Evolutionary conservation across 2,888 invertebrate genomes (phyloP).

Genomic region (Frankliniella intonsa): DNA sequence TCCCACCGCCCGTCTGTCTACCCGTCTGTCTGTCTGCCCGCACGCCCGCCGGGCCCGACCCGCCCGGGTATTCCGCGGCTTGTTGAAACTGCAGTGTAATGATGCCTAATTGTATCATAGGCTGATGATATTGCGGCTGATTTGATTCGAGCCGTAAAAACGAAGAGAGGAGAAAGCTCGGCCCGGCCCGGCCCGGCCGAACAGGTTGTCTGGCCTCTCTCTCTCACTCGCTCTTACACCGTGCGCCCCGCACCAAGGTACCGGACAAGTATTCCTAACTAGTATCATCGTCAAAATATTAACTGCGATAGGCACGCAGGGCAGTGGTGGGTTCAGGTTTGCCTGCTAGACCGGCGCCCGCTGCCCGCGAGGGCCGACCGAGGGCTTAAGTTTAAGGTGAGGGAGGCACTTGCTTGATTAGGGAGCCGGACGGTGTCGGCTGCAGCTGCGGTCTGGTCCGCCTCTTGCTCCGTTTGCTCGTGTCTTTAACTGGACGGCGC

Average conservation of each 20-base stretch:
- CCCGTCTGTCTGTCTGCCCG: not conserved
- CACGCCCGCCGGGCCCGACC: not conserved
- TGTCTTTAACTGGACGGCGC: not conserved
- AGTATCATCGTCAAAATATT: too few relatives aligned
- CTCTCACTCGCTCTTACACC: too few relatives aligned
- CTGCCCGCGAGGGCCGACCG: too few relatives aligned
- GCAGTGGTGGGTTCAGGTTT: too few relatives aligned
- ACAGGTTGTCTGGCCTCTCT: not conserved
- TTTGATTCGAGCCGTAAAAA: constrained; percentile 16
- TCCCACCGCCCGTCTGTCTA: not conserved
- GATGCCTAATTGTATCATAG: constrained; percentile 15
- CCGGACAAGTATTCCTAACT: too few relatives aligned
- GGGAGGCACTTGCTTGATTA: too few relatives aligned
- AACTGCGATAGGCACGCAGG: too few relatives aligned
- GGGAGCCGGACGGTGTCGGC: not conserved
- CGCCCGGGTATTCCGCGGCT: not conserved
- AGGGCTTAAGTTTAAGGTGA: too few relatives aligned
- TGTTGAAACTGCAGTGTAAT: constrained; percentile 3
- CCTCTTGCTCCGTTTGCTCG: not conserved
- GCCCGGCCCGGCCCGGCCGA: not conserved
- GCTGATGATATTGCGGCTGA: too few relatives aligned
- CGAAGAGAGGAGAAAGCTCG: not conserved
- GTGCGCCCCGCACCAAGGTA: too few relatives aligned
- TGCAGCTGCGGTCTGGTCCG: not conserved
- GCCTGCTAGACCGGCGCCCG: too few relatives aligned